Base-by-base conservation (phyloP, 2,797 vertebrate species). In the Limnodromus scolopaceus region DNA sequence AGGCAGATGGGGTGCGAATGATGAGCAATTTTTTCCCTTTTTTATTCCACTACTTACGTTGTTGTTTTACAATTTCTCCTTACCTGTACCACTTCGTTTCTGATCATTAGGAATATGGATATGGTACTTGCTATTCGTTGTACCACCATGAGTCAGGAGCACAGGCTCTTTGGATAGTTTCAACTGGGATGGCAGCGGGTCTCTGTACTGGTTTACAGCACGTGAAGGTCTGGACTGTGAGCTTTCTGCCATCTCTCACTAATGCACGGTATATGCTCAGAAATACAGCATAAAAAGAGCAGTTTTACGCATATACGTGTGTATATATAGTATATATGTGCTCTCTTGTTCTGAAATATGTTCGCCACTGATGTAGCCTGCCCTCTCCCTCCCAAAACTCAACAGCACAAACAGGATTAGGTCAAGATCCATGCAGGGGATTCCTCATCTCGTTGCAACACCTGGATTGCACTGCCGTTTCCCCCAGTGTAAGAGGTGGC, bases 1-100 rank as follows among this genome's bases (percentile, higher is more conserved):
- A 71, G 91, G 86, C 81, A 92, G 85, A 72, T 91, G 66, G 89
- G 80, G 74, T 89, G 72, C 88, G 93, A 96, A 88, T 60, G 72
- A 79, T 92, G 57, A 94, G 60, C 76, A 90, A 53, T 90, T 91
- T 80, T 80, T 88, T 4, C 19, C 46, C 53, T 41, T 74, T 92
- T 93, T 89, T 72, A 55, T 76, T 89, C 86, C 18, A 51, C 63
- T 87, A 18, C 61, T 89, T 77, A 58, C 0, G 0, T 34, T 34
- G 60, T 25, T 92, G 89, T 63, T 92, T 94, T 78, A 84, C 69
- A 46, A 5, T 92, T 95, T 84, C 41, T 76, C 43, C 79, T 83
- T 70, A 57, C 54, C 46, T 27, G 41, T 46, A 68, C 61, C 54
- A 12, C 57, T 91, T 95, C 5, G 57, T 87, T 89, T 83, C 68